Evolutionary conservation across 2,797 vertebrate species (phyloP), one percentile per base, ranked within the genome.

Genomic region (Gymnocypris eckloni): DNA sequence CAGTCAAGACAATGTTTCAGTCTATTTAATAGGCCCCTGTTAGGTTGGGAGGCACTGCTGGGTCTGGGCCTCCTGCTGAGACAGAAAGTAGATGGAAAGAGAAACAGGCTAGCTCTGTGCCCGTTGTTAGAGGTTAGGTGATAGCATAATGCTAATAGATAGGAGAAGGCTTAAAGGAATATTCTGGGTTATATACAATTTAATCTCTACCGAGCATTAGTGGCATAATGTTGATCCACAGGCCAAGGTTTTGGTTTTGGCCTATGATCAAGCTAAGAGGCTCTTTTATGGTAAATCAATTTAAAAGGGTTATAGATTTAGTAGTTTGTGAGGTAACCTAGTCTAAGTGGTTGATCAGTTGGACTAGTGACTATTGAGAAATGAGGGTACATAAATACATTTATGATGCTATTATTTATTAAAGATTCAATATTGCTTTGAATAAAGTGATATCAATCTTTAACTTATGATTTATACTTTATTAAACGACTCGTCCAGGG

Each of bases 1-100:
- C 86, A 87, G 90, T 91, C 86, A 89, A 79, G 88, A 76, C 87
- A 85, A 81, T 87, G 87, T 87, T 88, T 86, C 87, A 87, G 86
- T 86, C 90, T 86, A 89, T 90, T 88, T 73, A 77, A 86, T 70
- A 79, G 83, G 64, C 84, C 83, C 82, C 82, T 85, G 84, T 78
- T 37, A 85, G 33, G 73, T 59, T 76, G 39, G 73, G 12, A 72
- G 59, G 77, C 43, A 56, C 59, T 45, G 59, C 18, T 67, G 70
- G 69, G 85, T 52, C 75, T 67, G 70, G 37, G 66, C 45, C 52
- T 70, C 79, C 56, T 69, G 56, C 78, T 37, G 69, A 28, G 82
- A 82, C 66, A 59, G 76, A 56, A 82, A 81, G 86, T 43, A 33
- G 48, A n/a, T 56, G 61, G 67, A n/a, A 69, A 77, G 52, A 83